phyloP scores from a whole-genome alignment of 2,113 vertebrate genomes.

The Lycaon pictus region DNA sequence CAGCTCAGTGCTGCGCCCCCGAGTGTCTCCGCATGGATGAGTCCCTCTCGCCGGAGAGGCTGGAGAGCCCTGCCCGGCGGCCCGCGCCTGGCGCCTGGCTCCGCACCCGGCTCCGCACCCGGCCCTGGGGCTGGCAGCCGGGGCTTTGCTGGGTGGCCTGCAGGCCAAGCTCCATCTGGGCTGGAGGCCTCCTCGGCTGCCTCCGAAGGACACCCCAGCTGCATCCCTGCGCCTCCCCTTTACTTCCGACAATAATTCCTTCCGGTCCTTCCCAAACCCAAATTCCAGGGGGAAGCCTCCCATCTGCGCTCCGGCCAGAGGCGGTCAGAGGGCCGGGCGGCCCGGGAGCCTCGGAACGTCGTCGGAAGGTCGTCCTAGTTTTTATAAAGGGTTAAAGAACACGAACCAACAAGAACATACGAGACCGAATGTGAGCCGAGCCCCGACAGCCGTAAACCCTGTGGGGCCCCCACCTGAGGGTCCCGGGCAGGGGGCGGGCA shows the following conservation, averaged over 20 bases:
- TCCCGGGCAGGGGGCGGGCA: no score
- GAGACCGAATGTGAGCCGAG: not conserved
- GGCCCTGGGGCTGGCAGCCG: no score
- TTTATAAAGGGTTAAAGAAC: not conserved
- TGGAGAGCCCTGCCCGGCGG: no score
- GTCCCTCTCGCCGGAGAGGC: no score
- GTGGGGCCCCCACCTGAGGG: fast-evolving
- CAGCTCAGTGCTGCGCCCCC: no score
- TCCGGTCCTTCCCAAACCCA: not conserved
- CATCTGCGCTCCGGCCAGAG: fast-evolving
- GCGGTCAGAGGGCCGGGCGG: fast-evolving
- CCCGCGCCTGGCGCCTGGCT: no score
- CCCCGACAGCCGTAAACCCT: fast-evolving
- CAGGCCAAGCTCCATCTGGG: not conserved
- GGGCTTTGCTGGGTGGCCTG: not conserved
- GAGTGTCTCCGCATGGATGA: no score
- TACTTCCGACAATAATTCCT: no score
- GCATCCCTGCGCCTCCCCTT: fast-evolving
- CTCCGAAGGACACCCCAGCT: no score
- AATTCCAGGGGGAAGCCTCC: not conserved
- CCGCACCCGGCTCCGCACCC: no score
- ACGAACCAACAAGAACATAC: not conserved
- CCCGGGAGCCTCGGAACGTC: no score
- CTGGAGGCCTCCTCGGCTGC: not conserved
- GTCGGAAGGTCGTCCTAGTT: not conserved